Conservation (phyloP, 2,113 vertebrate genomes). For the Megaceryle torquata region DNA sequence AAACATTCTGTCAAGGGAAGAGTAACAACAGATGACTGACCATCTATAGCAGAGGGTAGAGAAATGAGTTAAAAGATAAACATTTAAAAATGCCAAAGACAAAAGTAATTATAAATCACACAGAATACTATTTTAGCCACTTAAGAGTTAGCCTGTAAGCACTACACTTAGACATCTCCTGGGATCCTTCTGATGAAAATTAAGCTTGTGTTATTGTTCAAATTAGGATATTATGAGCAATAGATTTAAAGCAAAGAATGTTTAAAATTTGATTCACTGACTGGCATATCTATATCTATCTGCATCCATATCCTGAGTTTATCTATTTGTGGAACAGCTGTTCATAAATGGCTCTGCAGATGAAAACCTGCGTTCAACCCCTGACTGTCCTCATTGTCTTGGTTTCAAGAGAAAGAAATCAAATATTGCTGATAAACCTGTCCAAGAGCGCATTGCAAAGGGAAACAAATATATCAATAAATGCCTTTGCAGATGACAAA, state of each 20-base stretch:
- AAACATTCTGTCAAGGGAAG: neutral
- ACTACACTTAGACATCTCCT: neutral
- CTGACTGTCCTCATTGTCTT: neutral
- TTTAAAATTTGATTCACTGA: neutral
- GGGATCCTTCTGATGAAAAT: neutral
- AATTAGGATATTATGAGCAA: neutral
- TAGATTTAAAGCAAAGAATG: neutral
- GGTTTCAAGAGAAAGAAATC: neutral
- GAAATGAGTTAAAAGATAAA: neutral
- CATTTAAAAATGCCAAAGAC: neutral
- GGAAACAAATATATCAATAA: neutral
- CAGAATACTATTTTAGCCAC: neutral
- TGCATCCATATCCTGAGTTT: neutral
- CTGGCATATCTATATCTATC: neutral
- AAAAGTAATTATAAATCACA: neutral
- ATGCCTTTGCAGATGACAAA: neutral
- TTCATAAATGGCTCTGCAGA: neutral
- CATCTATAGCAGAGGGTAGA: neutral
- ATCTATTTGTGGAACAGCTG: neutral
- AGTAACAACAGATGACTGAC: neutral
- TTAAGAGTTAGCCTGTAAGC: neutral
- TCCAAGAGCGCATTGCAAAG: neutral
- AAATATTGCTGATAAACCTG: neutral
- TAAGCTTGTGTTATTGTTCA: neutral
- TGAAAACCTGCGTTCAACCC: neutral